Evolutionary conservation across 1,140 invertebrate genomes (phyloP), one percentile per base, ranked within the genome.

Genomic region (Drosophila oshimai): DNA sequence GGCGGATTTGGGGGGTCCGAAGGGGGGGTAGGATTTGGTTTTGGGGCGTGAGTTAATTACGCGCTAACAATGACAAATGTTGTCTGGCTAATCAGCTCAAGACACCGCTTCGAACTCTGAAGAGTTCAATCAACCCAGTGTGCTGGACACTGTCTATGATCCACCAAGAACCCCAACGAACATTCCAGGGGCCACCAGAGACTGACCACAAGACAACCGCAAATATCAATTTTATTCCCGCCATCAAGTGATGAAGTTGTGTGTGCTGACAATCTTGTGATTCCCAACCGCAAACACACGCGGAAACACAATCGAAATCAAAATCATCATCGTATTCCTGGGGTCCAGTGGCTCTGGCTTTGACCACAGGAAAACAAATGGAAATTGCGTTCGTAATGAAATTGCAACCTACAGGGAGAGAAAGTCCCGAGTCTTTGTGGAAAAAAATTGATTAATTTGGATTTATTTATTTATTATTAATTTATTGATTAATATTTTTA

Each of bases 161-260:
- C 42, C 42, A 26, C 45, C 57, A 39, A 36, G 55, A 54, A 9
- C 51, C 41, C 15, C 41, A 4, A 1, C 4, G 9, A n/a, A 31
- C 17, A 42, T 15, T 34, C 36, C 54, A 28, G 3, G 17, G 37
- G 22, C 20, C 22, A 33, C n/a, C n/a, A n/a, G n/a, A n/a, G 4
- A 36, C 15, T 10, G 29, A 60, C 77, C 77, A 67, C 77, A 76
- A 46, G 10, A 9, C 24, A 41, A 61, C 81, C 81, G 64, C 81
- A 87, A 87, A 87, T 87, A 87, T 87, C 73, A 87, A 87, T 87
- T 87, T 87, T 65, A 87, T 81, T 81, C 68, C 75, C 72, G 37
- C 37, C 46, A 51, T 58, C 73, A 65, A 34, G 37, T 22, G 49
- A 39, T 75, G 49, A 57, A 69, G 71, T 53, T 61, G 51, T 70